Conservation (phyloP, 1,140 invertebrate genomes). For the Drosophila guanche region DNA sequence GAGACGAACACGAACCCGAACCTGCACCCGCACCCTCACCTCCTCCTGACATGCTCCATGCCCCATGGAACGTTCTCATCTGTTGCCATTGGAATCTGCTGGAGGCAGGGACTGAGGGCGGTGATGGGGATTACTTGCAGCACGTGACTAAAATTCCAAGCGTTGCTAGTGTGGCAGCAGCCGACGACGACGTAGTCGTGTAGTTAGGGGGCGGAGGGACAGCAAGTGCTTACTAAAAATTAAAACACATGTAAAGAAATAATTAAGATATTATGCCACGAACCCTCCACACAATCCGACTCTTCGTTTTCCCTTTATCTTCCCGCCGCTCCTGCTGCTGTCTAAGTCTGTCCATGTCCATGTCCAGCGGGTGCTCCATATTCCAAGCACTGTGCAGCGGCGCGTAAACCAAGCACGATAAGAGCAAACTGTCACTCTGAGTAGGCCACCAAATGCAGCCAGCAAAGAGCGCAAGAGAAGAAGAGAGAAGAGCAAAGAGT, state of each 20-base stretch:
- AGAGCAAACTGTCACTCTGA: conserved; percentile 68
- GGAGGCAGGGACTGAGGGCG: background rate
- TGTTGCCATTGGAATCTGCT: conserved; percentile 57
- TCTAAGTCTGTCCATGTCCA: no score
- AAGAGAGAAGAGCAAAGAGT: background rate
- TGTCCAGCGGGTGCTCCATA: conserved; percentile 17
- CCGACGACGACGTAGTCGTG: background rate
- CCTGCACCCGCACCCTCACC: no score
- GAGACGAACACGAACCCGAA: no score
- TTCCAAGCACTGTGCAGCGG: conserved; percentile 30
- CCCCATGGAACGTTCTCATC: conserved; percentile 46
- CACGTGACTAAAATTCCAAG: conserved; percentile 77
- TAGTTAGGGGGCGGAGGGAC: background rate
- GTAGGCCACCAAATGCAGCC: conserved; percentile 64
- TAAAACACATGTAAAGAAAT: conserved; percentile 81
- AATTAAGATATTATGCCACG: conserved; percentile 78
- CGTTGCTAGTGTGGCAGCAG: background rate
- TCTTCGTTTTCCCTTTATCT: background rate
- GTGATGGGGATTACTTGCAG: conserved; percentile 67
- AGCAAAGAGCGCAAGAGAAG: background rate
- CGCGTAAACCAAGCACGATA: conserved; percentile 64
- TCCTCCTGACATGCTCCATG: conserved; percentile 36
- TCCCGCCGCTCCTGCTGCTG: background rate
- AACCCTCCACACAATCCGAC: conserved; percentile 6
- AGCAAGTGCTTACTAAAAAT: conserved; percentile 74